Base-by-base conservation (phyloP, 2,888 invertebrate species). In the Calliphora vomitoria region DNA sequence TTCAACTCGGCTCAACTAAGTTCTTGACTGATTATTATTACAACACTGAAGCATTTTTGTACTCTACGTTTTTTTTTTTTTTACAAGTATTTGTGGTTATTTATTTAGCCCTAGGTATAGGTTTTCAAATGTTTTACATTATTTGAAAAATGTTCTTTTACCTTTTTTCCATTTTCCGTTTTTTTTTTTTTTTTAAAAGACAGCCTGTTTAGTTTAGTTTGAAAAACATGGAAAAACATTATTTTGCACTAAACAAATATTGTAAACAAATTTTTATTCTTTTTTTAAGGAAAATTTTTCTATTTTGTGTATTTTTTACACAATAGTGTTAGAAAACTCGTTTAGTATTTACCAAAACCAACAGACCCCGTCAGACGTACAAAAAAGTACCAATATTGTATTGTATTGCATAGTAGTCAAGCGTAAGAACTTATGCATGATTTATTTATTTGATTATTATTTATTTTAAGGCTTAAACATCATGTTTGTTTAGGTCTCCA, bases 241-340 rank as follows among this genome's bases (percentile, higher is more conserved):
- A 87, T 85, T 79, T 87, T 82, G 85, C 87, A 85, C 82, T 85
- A 79, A 82, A 85, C 74, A 85, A 87, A 87, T 85, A 87, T 53
- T 81, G 81, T 78, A 66, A 76, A 55, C 71, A 80, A 76, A 25
- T 25, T 25, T 25, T 71, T 18, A 62, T 78, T 47, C 31, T 41
- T 62, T 60, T 72, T 72, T 72, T 44, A 3, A 58, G 62, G 50
- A 47, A 71, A 75, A 38, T 64, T 66, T 69, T 71, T 44, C 25
- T 50, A n/a, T 15, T n/a, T 18, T 41, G 18, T 60, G 18, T 72
- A 62, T 47, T 64, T 75, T 87, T 87, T 84, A 72, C 76, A 82
- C 76, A 82, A 81, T 62, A 81, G 78, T 85, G 76, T 78, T 55
- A 85, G 76, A 85, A 85, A 84, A 82, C 68, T 82, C 55, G 84